Conservation (phyloP, 2,888 invertebrate genomes). For the Ophion ventricosus region DNA sequence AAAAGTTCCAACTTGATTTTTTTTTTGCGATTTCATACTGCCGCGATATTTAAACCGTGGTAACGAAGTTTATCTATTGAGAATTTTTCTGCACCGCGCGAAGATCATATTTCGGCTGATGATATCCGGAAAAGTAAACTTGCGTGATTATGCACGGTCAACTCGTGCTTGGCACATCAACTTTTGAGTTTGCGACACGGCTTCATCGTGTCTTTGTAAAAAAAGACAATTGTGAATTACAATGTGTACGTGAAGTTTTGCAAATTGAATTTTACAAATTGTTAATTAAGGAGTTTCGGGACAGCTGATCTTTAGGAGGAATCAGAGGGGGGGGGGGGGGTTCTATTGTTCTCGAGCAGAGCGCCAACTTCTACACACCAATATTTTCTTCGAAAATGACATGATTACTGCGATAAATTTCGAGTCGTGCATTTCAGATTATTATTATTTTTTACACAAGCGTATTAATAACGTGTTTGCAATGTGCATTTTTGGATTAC, state of each 20-base stretch:
- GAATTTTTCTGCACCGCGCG: not conserved
- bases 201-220: not conserved
- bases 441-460: too few relatives aligned
- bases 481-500: too few relatives aligned
- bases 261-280: not conserved
- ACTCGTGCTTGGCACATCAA: not conserved
- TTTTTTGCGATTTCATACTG: not conserved
- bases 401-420: too few relatives aligned
- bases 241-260: not conserved
- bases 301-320: too few relatives aligned
- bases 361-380: too few relatives aligned
- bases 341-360: too few relatives aligned
- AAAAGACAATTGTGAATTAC: not conserved
- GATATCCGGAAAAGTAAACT: not conserved
- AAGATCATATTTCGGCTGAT: not conserved
- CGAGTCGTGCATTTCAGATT: too few relatives aligned
- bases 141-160: not conserved
- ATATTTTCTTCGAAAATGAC: too few relatives aligned
- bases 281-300: not conserved
- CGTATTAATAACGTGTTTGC: too few relatives aligned
- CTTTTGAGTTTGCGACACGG: not conserved
- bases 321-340: too few relatives aligned
- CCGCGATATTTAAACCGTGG: not conserved
- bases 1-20: not conserved
- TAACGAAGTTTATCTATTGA: not conserved